Evolutionary conservation across 2,888 invertebrate genomes (phyloP), one percentile per base, ranked within the genome.

Genomic region (Eupithecia vulgata): DNA sequence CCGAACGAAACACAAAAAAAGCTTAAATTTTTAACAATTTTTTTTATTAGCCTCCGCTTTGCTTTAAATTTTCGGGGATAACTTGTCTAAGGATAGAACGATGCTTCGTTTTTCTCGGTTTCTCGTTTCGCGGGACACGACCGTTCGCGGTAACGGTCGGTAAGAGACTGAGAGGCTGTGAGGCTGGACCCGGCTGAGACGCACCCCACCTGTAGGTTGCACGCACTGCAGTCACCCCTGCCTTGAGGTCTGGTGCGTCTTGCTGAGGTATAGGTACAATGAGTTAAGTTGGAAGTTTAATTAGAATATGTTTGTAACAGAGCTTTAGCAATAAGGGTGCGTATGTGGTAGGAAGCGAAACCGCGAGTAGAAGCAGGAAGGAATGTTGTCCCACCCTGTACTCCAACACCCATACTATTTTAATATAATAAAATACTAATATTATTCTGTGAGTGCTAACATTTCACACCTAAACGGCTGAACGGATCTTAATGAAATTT

Each of bases 171-270:
- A 80, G 81, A 81, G 80, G 78, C 77, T 78, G 70, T 69, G 73
- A 75, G 79, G 80, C 79, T 79, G 81, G 83, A 79, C 81, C 81
- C 86, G 57, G 57, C 25, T 57, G 13, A 12, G 21, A 21, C 52
- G 52, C 57, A 89, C 92, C 89, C 93, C 92, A 92, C 93, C 92
- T 93, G 93, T 92, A 84, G 92, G 87, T 87, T 86, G 88, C 88
- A 90, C 92, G 92, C 91, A 93, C 91, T 94, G 94, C 94, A 92
- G 93, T 91, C 87, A 82, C 90, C 86, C 40, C 25, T 57, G 57
- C 57, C 13, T 57, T 57, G 5, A 57, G 12, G 12, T 13, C 57
- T 57, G 21, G 25, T 57, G 57, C 57, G 21, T 57, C 25, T 57
- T 12, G 5, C 12, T 12, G 5, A 21, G 3, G 48, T n/a, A n/a